Conservation (phyloP, 2,113 vertebrate species). For the Psittacula cyanocephala region DNA sequence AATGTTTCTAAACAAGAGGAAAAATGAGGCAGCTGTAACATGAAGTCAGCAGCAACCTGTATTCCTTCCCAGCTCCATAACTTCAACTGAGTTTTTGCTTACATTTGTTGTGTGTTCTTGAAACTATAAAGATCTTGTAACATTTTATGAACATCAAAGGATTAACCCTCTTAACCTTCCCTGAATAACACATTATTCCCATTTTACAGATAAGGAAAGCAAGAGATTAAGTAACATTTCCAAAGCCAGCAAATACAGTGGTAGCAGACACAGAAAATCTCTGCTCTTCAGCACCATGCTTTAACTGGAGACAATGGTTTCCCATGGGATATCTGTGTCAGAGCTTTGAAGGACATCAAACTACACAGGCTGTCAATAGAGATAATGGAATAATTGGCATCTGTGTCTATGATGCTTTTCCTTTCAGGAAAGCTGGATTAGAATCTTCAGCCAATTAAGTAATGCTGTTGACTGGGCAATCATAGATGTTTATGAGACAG, state of each 20-base stretch:
- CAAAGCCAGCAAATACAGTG: background rate
- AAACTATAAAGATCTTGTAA: background rate
- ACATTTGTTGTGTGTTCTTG: background rate
- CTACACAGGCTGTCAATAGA: slow-evolving; percentile 36
- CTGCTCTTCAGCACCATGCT: background rate
- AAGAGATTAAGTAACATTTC: slow-evolving; percentile 30
- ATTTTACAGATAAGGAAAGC: slow-evolving; percentile 26
- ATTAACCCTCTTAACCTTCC: slow-evolving; percentile 16
- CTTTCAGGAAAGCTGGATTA: slow-evolving; percentile 53
- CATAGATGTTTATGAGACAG: slow-evolving; percentile 33
- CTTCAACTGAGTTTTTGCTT: background rate
- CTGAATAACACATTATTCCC: background rate
- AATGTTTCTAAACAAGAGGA: background rate
- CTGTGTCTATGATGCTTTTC: background rate
- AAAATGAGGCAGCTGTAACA: background rate
- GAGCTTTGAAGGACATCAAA: slow-evolving; percentile 62
- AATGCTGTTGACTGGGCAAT: slow-evolving; percentile 29
- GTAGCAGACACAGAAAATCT: slow-evolving; percentile 11
- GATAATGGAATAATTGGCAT: slow-evolving; percentile 65
- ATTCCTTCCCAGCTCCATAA: background rate
- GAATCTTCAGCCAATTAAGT: slow-evolving; percentile 59
- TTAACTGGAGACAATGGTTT: slow-evolving; percentile 22
- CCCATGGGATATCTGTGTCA: slow-evolving; percentile 50
- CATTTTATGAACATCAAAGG: slow-evolving; percentile 14
- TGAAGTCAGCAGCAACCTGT: background rate